A percentile compares a stretch with the other conserved stretches of the same genome.
Evolutionary conservation across 2,888 invertebrate genomes (phyloP).

Genomic region (Salticus scenicus): DNA sequence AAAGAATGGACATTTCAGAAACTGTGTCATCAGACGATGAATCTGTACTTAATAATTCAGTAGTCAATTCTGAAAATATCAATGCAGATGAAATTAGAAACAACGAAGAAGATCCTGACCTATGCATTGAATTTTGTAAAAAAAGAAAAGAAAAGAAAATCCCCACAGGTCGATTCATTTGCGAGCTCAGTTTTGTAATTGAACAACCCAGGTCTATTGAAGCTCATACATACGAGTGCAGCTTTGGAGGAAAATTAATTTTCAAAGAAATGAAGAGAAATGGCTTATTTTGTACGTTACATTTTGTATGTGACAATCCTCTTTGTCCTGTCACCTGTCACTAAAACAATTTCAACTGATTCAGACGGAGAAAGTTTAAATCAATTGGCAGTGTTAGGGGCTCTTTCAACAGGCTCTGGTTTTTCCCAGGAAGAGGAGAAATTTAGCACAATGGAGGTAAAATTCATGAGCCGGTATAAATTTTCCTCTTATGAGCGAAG

Average conservation of each 20-base stretch:
- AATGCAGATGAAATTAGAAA: too few relatives aligned
- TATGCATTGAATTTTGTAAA: too few relatives aligned
- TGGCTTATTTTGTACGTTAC: background rate
- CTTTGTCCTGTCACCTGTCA: background rate
- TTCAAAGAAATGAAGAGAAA: background rate
- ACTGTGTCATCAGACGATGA: too few relatives aligned
- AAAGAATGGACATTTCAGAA: too few relatives aligned
- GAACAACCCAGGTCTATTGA: too few relatives aligned
- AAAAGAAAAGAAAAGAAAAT: too few relatives aligned
- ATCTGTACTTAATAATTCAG: too few relatives aligned
- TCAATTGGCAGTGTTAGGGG: conserved; percentile 10
- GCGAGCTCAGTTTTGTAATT: too few relatives aligned
- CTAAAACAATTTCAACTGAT: background rate
- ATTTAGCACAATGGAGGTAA: conserved; percentile 13
- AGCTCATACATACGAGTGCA: background rate
- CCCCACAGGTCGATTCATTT: too few relatives aligned
- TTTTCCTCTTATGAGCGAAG: background rate
- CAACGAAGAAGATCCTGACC: too few relatives aligned
- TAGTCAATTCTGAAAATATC: too few relatives aligned
- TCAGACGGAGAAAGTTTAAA: background rate
- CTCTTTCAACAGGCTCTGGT: conserved; percentile 3
- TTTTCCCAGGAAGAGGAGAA: conserved; percentile 35
- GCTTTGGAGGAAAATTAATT: background rate
- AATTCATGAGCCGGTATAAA: background rate
- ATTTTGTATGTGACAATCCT: background rate